A percentile compares a stretch with the other conserved stretches of the same genome.
These are phyloP conservation scores for Pipra filicauda DNA, from an alignment of 2,113 vertebrate genomes.

Conservation along the genomic window DNA sequence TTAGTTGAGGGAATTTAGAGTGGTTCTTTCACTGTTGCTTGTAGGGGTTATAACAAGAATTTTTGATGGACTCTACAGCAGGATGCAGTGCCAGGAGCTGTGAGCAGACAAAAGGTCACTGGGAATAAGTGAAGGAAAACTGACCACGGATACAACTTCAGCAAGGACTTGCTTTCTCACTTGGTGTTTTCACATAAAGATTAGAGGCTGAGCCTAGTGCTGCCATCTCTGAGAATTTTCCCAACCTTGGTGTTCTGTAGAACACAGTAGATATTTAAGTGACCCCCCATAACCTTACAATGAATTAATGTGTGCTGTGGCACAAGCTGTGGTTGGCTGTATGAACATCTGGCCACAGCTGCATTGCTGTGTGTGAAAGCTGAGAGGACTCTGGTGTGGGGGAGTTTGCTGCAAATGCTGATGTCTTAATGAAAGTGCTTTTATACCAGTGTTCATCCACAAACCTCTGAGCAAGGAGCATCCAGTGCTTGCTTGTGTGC, in stretches of 20 bases:
- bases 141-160: neutral
- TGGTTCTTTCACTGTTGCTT: neutral
- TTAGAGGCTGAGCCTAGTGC: neutral
- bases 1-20: neutral
- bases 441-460: neutral
- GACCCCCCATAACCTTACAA: neutral
- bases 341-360: neutral
- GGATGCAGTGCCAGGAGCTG: neutral
- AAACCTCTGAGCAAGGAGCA: neutral
- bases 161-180: neutral
- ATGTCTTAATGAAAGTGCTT: neutral
- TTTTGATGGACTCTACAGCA: neutral
- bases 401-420: neutral
- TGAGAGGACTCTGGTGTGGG: neutral
- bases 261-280: neutral
- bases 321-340: neutral
- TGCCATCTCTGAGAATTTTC: neutral
- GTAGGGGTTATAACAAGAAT: neutral
- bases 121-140: neutral
- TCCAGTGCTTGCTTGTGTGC: neutral
- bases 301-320: neutral
- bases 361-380: neutral
- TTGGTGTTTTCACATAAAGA: neutral
- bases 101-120: neutral
- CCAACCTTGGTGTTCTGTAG: neutral